A percentile compares a stretch with the other conserved stretches of the same genome.
Conservation (phyloP, 2,888 invertebrate species). For the Copidosoma aretas region DNA sequence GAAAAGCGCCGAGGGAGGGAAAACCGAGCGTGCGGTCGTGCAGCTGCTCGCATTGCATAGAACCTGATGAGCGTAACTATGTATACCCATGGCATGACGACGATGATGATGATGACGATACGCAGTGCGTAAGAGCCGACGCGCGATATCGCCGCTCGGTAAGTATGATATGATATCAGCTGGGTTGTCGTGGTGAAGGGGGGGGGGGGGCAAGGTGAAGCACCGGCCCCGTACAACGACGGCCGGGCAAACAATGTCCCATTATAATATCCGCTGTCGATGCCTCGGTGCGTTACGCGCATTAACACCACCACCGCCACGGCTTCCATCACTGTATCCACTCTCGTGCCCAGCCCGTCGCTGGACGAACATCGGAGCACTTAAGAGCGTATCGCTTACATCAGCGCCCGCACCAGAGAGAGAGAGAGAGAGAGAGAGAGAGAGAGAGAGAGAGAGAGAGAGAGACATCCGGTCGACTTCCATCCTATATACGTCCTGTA, state of each 20-base stretch:
- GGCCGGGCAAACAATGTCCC: conserved; percentile 42
- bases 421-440: too few species aligned
- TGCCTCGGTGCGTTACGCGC: conserved; percentile 14
- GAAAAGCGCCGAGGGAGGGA: neutral
- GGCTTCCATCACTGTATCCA: too few species aligned
- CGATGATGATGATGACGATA: too few species aligned
- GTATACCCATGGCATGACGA: too few species aligned
- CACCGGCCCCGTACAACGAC: too few species aligned
- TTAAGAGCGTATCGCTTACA: conserved; percentile 56
- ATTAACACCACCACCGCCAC: too few species aligned
- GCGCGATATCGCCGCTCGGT: too few species aligned
- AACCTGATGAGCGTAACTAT: too few species aligned
- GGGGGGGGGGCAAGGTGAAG: neutral
- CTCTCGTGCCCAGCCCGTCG: too few species aligned
- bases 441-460: too few species aligned
- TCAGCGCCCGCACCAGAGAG: conserved; percentile 45
- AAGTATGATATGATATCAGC: too few species aligned
- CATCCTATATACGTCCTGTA: conserved; percentile 19
- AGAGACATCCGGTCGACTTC: neutral
- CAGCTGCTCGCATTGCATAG: too few species aligned
- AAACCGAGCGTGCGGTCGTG: neutral
- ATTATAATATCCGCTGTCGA: conserved; percentile 51
- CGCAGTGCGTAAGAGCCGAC: neutral
- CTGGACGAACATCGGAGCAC: conserved; percentile 51
- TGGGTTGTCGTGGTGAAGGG: neutral